Percentiles rank a stretch among this genome's conserved stretches.
Evolutionary conservation across 2,888 invertebrate species (phyloP).

Genomic region (Pycnomerus fuliginosus): DNA sequence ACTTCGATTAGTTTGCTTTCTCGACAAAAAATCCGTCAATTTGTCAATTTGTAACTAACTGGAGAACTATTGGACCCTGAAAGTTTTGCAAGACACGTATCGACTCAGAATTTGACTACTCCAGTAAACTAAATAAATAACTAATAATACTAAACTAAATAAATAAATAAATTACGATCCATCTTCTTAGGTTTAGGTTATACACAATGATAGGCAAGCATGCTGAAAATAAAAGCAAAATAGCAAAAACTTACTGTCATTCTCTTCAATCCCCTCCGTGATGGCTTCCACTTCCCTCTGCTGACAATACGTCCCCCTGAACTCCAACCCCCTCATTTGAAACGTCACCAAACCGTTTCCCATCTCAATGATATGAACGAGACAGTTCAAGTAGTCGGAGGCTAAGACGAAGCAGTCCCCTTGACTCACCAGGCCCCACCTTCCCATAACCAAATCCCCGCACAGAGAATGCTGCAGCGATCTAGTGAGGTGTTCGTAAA

Average conservation of each 20-base stretch:
- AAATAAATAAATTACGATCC: no score
- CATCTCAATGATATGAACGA: constrained; percentile 96
- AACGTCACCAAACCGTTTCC: constrained; percentile 98
- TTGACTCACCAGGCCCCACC: constrained; percentile 95
- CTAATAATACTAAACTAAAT: no score
- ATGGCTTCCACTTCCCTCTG: constrained; percentile 99
- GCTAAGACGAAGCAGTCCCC: constrained; percentile 98
- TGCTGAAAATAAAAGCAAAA: no score
- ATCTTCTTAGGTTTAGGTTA: no score
- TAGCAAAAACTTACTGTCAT: constrained; percentile 78
- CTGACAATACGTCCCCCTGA: constrained; percentile 98
- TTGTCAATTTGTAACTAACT: no score
- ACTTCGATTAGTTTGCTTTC: no score
- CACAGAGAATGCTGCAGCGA: constrained; percentile 94
- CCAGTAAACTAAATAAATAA: no score
- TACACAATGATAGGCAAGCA: no score
- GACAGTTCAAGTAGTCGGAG: constrained; percentile 96
- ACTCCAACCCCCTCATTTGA: constrained; percentile 96
- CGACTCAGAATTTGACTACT: no score
- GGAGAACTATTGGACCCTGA: no score
- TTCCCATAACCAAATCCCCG: constrained; percentile 86
- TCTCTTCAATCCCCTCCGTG: constrained; percentile 94
- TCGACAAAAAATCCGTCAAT: no score
- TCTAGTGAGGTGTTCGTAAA: constrained; percentile 97
- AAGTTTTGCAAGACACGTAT: no score